Evolutionary conservation across 2,888 invertebrate species (phyloP), one percentile per base, ranked within the genome.

Genomic region (Calephelis perditalis): DNA sequence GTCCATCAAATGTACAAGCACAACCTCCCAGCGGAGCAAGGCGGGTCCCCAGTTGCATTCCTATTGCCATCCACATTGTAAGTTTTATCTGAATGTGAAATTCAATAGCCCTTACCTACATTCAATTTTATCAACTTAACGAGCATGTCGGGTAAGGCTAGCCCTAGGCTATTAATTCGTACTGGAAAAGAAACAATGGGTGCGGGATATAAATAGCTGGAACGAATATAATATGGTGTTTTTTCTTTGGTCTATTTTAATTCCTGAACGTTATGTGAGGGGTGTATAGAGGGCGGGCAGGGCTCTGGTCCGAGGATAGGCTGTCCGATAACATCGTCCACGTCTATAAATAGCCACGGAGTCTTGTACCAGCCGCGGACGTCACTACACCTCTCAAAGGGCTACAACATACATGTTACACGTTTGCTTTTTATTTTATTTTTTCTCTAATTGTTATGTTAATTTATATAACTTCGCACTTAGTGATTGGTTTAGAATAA

Each of bases 291-390:
- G 82, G 84, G 86, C 86, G 85, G 84, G 84, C 75, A 79, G 76
- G 78, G 78, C 76, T 78, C 78, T 81, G 75, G 79, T 78, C 78
- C 76, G 76, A 73, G 80, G 78, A 74, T 75, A 71, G 75, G 75
- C 72, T 75, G 73, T 71, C 76, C 76, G 88, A 88, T 89, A 87
- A 78, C 81, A 88, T 88, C 89, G 78, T 70, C 79, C 71, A 54
- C 71, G 59, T 75, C 88, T 90, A 90, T 87, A 89, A 90, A 90
- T 90, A 90, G 89, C 81, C 76, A 73, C 82, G 76, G 85, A 89
- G 86, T 86, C 89, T 88, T 87, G 87, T 88, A 87, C 88, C 84
- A 85, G 79, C 83, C 81, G 77, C 80, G 80, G 77, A 76, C 84
- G 77, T 77, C 83, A 78, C 77, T 75, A 72, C 73, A 72, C 73